phyloP scores from a whole-genome alignment of 2,113 vertebrate species.

The Mungos mungo region DNA sequence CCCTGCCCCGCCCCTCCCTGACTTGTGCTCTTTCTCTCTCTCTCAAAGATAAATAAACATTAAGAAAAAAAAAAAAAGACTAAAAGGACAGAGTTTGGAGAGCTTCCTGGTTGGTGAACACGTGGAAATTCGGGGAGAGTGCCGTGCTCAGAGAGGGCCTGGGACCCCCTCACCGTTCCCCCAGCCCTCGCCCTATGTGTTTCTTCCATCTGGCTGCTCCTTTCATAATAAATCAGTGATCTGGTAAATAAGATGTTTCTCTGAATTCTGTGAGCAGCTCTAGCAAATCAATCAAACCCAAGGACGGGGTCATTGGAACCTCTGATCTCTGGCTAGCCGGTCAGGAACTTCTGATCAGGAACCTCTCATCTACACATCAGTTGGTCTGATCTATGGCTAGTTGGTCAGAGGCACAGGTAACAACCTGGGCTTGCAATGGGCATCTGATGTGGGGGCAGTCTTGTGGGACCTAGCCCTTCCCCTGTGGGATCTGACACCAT shows the following conservation, averaged over 20 bases:
- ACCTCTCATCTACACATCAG: no score
- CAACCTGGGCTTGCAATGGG: background rate
- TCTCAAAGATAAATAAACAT: no score
- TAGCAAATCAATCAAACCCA: background rate
- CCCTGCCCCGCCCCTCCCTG: no score
- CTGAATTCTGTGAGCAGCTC: background rate
- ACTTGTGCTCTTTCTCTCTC: no score
- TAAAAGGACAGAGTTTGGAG: background rate
- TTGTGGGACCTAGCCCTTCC: background rate
- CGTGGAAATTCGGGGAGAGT: background rate
- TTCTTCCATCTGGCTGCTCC: background rate
- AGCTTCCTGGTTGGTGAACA: background rate
- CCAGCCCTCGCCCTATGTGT: no score
- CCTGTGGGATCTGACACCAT: background rate
- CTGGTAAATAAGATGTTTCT: background rate
- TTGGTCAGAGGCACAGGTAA: background rate
- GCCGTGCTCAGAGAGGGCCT: rapidly evolving
- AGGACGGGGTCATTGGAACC: background rate
- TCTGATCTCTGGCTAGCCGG: no score
- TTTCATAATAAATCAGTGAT: background rate
- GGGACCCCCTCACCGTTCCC: background rate
- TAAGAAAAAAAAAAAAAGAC: background rate
- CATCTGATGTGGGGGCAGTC: background rate
- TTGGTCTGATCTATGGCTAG: background rate
- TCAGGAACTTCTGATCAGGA: no score